Conservation (phyloP, 2,113 vertebrate genomes). For the Laterallus jamaicensis region DNA sequence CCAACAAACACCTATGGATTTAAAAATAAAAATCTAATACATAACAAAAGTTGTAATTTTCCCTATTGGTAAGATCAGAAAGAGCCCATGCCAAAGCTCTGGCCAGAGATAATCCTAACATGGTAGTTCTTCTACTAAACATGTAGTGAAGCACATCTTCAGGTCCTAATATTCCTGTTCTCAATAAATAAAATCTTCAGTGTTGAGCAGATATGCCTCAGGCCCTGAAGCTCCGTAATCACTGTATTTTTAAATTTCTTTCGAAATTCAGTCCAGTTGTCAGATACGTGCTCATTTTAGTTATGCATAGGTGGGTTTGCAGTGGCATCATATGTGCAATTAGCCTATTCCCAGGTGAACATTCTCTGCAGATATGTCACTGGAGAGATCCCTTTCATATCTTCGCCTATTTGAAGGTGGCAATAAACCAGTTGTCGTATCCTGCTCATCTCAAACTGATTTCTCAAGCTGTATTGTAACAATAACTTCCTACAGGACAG, state of each 20-base stretch:
- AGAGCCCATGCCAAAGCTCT: neutral
- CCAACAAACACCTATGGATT: neutral
- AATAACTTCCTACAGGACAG: neutral
- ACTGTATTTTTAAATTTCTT: conserved; percentile 36
- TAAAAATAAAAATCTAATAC: neutral
- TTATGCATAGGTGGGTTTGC: conserved; percentile 36
- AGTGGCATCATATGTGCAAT: conserved; percentile 39
- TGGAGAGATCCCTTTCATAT: conserved; percentile 39
- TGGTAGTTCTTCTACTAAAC: neutral
- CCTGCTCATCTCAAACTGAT: conserved; percentile 19
- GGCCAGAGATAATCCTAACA: neutral
- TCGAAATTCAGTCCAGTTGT: conserved; percentile 37
- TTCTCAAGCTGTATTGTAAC: neutral
- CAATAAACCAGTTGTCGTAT: conserved; percentile 43
- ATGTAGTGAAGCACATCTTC: neutral
- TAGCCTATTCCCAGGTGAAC: conserved; percentile 33
- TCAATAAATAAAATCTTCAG: neutral
- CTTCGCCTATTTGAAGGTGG: neutral
- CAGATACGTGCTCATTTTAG: conserved; percentile 43
- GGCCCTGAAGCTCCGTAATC: neutral
- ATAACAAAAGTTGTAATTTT: neutral
- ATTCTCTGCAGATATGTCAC: conserved; percentile 39
- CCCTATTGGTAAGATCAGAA: neutral
- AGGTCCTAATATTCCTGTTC: neutral
- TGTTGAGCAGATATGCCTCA: neutral